Base-by-base conservation (phyloP, 2,888 invertebrate genomes). In the Macrostomum cliftonense region DNA sequence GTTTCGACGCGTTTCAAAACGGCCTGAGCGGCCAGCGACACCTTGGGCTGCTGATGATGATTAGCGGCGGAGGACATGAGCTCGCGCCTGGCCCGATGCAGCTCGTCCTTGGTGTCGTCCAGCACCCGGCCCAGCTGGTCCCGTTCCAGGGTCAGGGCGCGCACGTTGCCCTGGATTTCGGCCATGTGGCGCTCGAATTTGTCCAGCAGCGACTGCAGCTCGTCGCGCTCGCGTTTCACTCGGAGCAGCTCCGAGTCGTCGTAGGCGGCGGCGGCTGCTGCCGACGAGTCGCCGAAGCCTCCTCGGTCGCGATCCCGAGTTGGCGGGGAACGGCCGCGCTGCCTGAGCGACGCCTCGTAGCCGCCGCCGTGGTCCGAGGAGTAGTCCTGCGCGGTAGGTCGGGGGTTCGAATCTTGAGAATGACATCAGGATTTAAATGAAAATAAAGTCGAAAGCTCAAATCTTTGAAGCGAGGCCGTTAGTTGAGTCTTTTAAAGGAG, bases 141-240 rank as follows among this genome's bases (percentile, higher is more conserved):
- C 52, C 68, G 57, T 52, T 70, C 70, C 39, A 60, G 57, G 4
- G 68, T 67, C 44, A 70, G 54, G 11, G 68, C 67, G 52, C 67
- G 65, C 20, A 70, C 67, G 58, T 70, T 70, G 42, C 67, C 64
- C 54, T 68, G 69, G 46, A 70, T 67, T 67, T 66, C 54, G 11
- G 14, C 39, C 17, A 47, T 44, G 19, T 44, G 47, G 5, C 39
- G 20, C 17, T 47, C 47, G 21, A 47, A 17, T 17, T 47, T 47
- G 40, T 47, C 44, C 20, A 47, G 39, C 19, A 47, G 40, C 19
- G 39, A 21, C 44, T 43, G 37, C 4, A 47, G 44, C 19, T 47
- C 47, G 39, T 47, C 47, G 21, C 47, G 37, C 14, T 47, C 47
- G 16, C 47, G 47, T 12, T 28, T 28, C 9, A 28, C 28, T 4